Evolutionary conservation across 2,797 vertebrate genomes (phyloP).

Genomic region (Lepilemur ruficaudatus): DNA sequence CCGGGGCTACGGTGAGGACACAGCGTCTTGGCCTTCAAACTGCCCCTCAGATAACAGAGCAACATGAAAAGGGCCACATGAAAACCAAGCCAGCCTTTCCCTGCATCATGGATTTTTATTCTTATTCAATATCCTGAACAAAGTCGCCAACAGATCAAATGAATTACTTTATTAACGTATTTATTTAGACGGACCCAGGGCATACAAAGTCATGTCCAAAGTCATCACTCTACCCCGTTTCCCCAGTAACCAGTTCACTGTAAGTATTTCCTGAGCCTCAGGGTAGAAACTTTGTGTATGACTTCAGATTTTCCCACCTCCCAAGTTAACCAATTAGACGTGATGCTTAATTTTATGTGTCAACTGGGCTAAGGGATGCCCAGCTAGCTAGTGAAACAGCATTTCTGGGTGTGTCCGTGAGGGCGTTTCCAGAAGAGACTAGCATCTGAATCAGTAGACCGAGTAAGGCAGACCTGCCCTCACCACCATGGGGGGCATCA

Average conservation of each 20-base stretch:
- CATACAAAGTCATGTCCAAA: rapidly evolving
- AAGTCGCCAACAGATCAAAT: neutral
- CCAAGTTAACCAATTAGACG: neutral
- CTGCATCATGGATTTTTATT: neutral
- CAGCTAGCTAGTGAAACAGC: neutral
- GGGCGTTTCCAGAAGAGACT: neutral
- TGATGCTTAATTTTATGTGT: neutral
- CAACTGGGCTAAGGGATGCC: neutral
- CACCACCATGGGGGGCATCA: too few relatives aligned
- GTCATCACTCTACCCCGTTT: too few relatives aligned
- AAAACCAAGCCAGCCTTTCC: neutral
- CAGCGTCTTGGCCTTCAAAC: neutral
- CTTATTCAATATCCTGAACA: neutral
- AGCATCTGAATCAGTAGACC: too few relatives aligned
- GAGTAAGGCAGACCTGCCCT: neutral
- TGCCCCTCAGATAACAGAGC: neutral
- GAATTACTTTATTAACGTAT: neutral
- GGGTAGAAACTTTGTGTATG: rapidly evolving
- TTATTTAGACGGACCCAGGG: neutral
- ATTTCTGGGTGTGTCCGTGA: too few relatives aligned
- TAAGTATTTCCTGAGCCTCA: neutral
- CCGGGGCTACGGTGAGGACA: neutral
- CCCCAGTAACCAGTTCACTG: neutral
- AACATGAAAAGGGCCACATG: too few relatives aligned
- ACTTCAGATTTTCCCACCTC: neutral